phyloP scores from a whole-genome alignment of 2,797 vertebrate genomes.

The Sparidentex hasta region DNA sequence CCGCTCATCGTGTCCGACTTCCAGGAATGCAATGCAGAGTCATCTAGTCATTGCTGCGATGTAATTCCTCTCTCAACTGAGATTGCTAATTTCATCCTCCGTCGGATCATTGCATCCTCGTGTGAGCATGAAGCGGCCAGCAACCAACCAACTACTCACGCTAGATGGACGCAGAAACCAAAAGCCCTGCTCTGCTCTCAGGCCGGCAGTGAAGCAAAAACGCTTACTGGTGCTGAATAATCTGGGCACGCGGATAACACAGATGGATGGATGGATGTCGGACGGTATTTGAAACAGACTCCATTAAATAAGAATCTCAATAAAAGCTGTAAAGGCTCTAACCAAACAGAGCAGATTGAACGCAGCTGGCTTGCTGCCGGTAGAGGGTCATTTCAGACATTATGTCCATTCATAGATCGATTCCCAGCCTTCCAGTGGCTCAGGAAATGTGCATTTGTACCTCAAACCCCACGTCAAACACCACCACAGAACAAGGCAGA shows the following conservation, averaged over 20 bases:
- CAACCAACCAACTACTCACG: slow-evolving; percentile 8
- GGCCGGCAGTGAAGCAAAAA: slow-evolving; percentile 4
- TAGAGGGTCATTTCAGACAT: background rate
- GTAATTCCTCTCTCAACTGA: background rate
- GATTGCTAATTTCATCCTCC: slow-evolving; percentile 11
- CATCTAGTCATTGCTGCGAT: background rate
- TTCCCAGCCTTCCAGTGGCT: background rate
- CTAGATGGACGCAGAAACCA: slow-evolving; percentile 12
- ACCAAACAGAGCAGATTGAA: background rate
- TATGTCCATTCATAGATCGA: background rate
- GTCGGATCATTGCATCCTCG: background rate
- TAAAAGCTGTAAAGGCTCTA: too few relatives aligned
- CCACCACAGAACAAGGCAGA: background rate
- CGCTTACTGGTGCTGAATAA: background rate
- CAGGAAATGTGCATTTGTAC: background rate
- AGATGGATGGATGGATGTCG: background rate
- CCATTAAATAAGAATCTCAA: background rate
- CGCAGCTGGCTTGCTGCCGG: background rate
- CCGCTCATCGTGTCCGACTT: slow-evolving; percentile 30
- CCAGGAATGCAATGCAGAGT: background rate
- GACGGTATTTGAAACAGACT: background rate
- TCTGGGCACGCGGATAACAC: background rate
- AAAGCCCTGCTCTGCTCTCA: slow-evolving; percentile 1
- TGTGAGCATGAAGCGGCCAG: slow-evolving; percentile 15
- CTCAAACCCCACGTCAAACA: background rate